phyloP scores from a whole-genome alignment of 2,113 vertebrate genomes.

The Prietella phreatophila region DNA sequence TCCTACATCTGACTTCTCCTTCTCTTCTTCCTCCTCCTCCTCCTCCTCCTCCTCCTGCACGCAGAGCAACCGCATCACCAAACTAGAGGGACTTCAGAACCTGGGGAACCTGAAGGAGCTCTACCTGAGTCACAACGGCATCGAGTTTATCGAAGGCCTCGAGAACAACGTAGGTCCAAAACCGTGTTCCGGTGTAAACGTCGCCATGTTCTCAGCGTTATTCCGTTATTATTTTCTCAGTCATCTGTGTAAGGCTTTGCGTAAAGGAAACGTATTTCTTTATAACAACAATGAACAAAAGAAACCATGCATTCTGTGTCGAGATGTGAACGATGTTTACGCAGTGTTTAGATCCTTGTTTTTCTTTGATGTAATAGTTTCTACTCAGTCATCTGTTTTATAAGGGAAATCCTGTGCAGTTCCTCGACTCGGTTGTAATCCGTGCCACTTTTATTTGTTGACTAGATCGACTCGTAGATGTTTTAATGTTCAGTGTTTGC shows the following conservation, averaged over 20 bases:
- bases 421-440: neutral
- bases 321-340: neutral
- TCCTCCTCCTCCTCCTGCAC: neutral
- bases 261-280: neutral
- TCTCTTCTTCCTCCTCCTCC: neutral
- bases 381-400: neutral
- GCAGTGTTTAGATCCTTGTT: neutral
- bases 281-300: neutral
- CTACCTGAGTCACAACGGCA: slow-evolving; percentile 97
- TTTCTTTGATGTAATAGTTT: neutral
- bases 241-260: no score
- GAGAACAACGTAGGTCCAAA: slow-evolving; percentile 90
- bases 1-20: neutral
- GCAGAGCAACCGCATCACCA: slow-evolving; percentile 96
- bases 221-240: neutral
- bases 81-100: slow-evolving; percentile 92
- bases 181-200: neutral
- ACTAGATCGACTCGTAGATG: neutral
- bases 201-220: neutral
- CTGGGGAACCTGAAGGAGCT: slow-evolving; percentile 87
- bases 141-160: slow-evolving; percentile 94
- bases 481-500: neutral
- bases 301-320: neutral
- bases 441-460: neutral
- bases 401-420: neutral